Conservation (phyloP, 1,140 invertebrate genomes). For the Euwallacea fornicatus region DNA sequence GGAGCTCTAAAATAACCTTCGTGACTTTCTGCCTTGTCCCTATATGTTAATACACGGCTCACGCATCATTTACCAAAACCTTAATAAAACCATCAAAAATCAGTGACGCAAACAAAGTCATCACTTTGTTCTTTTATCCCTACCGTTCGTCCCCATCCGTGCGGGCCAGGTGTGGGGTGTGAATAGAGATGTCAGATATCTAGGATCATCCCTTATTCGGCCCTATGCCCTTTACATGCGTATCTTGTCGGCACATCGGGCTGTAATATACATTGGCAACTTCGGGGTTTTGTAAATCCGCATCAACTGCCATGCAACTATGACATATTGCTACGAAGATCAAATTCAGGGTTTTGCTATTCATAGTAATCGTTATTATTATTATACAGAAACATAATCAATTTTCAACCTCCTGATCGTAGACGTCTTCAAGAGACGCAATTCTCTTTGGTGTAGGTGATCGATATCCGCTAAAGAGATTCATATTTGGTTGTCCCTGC, state of each 20-base stretch:
- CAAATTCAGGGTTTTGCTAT: background rate
- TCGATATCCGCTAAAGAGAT: conserved; percentile 14
- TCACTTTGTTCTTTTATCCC: conserved; percentile 34
- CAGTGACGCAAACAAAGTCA: conserved; percentile 41
- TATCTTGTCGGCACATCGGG: conserved; percentile 36
- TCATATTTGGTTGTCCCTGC: conserved; percentile 36
- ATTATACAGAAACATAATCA: background rate
- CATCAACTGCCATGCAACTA: background rate
- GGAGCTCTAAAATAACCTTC: no score
- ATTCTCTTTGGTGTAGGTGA: conserved; percentile 20
- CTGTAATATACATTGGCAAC: conserved; percentile 8
- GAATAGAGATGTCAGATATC: conserved; percentile 40
- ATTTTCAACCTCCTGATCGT: background rate
- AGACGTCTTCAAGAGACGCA: background rate
- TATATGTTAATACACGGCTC: background rate
- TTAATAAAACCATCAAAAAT: conserved; percentile 39
- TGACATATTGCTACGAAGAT: background rate
- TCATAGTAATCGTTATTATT: background rate
- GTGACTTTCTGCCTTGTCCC: no score
- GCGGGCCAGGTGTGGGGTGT: conserved; percentile 36
- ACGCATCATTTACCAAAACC: conserved; percentile 34
- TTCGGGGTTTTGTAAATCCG: background rate
- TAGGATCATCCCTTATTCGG: conserved; percentile 39
- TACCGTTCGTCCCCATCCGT: conserved; percentile 1
- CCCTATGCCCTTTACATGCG: conserved; percentile 30